Evolutionary conservation across 2,888 invertebrate genomes (phyloP), one percentile per base, ranked within the genome.

Genomic region (Athalia cordata): DNA sequence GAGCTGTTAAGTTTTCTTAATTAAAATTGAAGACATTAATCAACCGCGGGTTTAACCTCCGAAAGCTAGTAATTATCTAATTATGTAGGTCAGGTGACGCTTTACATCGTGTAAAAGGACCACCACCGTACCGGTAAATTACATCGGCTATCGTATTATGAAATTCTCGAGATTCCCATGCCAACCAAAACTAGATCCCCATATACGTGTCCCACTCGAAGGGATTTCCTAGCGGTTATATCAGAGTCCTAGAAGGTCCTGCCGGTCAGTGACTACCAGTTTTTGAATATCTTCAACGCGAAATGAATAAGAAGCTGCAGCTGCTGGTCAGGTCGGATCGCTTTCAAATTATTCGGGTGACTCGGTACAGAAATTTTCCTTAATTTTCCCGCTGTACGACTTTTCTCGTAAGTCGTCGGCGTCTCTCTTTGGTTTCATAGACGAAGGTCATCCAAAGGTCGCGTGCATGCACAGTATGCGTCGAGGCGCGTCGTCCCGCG

Each of bases 331-430:
- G 87, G 87, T 88, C 86, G 87, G 88, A 90, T 90, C 88, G 88
- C 87, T 90, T 90, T 89, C 90, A 89, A 89, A 89, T 90, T 89
- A 89, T 89, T 87, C 88, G 86, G 88, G 86, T 86, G 88, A 89
- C 86, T 89, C 88, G 88, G 84, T n/a, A n/a, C 55, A n/a, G 3
- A 11, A 8, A 8, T 55, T n/a, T 8, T 55, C n/a, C n/a, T n/a
- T n/a, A 8, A 55, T 55, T 55, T 55, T 55, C 55, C 55, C 2
- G 29, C 29, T 2, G 3, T n/a, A 55, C 9, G 55, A 55, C 55
- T 55, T 55, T 29, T 4, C 55, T 55, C 8, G 55, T 55, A 3
- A n/a, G 55, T 55, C 55, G 55, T 55, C 55, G 29, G 29, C 29
- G 29, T 29, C 29, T 29, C 29, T 29, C 29, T 29, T 29, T 29